Evolutionary conservation across 2,888 invertebrate species (phyloP).

Genomic region (Andrena minutula): DNA sequence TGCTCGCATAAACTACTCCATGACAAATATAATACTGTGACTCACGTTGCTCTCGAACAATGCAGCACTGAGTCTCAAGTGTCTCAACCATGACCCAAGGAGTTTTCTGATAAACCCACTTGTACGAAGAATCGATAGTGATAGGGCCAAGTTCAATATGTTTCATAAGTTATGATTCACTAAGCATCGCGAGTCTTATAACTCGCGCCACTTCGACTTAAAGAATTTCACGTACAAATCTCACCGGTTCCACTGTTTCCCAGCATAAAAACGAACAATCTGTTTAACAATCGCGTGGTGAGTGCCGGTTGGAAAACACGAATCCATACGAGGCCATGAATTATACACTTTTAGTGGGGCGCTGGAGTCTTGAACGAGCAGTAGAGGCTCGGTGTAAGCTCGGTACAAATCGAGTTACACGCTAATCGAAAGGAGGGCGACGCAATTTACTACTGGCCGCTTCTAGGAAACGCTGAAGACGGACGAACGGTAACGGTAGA

Average conservation of each 20-base stretch:
- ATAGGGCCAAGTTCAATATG: not conserved
- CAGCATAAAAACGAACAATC: no score
- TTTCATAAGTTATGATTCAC: not conserved
- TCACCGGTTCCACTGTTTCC: no score
- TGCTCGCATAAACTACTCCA: not conserved
- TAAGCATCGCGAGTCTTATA: no score
- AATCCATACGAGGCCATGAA: constrained; percentile 7
- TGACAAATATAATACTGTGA: not conserved
- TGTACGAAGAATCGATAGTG: not conserved
- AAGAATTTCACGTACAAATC: not conserved
- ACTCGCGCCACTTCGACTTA: not conserved
- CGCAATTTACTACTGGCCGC: constrained; percentile 47
- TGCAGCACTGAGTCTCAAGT: not conserved
- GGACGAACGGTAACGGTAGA: constrained; percentile 44
- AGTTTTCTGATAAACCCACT: not conserved
- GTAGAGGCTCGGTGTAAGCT: constrained; percentile 13
- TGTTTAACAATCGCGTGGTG: no score
- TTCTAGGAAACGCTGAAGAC: constrained; percentile 61
- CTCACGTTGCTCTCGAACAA: not conserved
- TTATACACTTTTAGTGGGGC: constrained; percentile 25
- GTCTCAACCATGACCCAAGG: constrained; percentile 15
- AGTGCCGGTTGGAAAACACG: not conserved
- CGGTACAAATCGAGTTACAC: constrained; percentile 57
- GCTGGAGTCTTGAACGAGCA: constrained; percentile 16
- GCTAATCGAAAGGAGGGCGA: constrained; percentile 68